These are phyloP conservation scores for Gymnothorax reevesii DNA, from an alignment of 2,797 vertebrate genomes.

Conservation along the genomic window DNA sequence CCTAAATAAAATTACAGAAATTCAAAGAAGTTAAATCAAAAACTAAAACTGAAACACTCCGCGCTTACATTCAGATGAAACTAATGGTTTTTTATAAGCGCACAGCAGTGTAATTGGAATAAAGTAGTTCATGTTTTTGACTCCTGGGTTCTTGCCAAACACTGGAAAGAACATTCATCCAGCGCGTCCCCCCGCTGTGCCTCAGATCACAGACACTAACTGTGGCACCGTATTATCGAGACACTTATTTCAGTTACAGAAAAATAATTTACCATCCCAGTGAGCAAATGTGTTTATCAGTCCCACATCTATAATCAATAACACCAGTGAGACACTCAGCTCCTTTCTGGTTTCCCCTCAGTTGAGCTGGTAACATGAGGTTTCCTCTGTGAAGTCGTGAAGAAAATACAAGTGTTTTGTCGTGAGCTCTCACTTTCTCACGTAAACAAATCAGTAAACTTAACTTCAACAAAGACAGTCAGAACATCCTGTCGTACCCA, in stretches of 20 bases:
- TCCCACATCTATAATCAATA: neutral
- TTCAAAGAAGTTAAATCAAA: conserved; percentile 14
- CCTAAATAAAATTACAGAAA: conserved; percentile 67
- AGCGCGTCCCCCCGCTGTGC: neutral
- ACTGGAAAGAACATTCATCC: neutral
- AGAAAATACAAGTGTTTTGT: neutral
- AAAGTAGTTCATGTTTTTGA: neutral
- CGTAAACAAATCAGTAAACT: neutral
- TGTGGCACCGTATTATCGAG: neutral
- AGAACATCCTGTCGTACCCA: neutral
- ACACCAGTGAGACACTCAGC: neutral
- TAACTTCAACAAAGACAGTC: neutral
- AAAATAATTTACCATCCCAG: neutral
- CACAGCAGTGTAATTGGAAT: conserved; percentile 6
- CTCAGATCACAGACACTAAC: neutral
- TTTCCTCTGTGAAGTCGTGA: neutral
- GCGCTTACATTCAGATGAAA: neutral
- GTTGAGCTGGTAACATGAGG: neutral
- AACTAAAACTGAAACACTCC: conserved; percentile 20
- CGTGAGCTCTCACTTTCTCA: neutral
- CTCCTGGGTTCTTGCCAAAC: neutral
- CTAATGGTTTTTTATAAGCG: conserved; percentile 6
- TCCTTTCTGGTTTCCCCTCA: neutral
- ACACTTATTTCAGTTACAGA: neutral
- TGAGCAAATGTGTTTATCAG: neutral